Evolutionary conservation across 2,113 vertebrate species (phyloP).

Genomic region (Hystrix brachyura): DNA sequence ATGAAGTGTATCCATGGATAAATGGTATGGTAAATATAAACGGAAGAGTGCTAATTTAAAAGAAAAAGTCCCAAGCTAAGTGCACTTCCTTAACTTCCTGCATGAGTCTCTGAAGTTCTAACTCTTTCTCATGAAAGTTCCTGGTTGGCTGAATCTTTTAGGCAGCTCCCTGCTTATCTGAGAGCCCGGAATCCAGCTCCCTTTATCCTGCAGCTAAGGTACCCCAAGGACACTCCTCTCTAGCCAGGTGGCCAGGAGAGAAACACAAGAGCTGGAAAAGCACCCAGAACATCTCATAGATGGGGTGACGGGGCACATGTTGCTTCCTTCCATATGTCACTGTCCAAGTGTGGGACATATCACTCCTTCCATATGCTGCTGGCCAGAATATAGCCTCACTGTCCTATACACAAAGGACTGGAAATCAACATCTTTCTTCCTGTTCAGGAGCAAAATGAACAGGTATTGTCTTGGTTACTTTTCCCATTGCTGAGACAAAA

Average conservation of each 20-base stretch:
- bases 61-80: not conserved
- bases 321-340: not conserved
- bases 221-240: not conserved
- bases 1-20: not conserved
- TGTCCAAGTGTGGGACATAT: not conserved
- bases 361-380: not conserved
- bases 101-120: not conserved
- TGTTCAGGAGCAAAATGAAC: not conserved
- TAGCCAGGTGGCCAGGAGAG: not conserved
- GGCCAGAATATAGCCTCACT: not conserved
- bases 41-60: not conserved
- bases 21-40: not conserved
- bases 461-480: not conserved
- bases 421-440: not conserved
- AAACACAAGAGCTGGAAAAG: not conserved
- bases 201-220: not conserved
- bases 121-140: not conserved
- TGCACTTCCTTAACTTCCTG: not conserved
- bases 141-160: not conserved
- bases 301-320: fast-evolving
- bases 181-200: not conserved
- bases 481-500: not conserved
- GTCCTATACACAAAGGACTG: not conserved
- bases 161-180: not conserved
- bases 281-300: not conserved